phyloP scores from a whole-genome alignment of 2,888 invertebrate species.

The Tigriopus californicus region DNA sequence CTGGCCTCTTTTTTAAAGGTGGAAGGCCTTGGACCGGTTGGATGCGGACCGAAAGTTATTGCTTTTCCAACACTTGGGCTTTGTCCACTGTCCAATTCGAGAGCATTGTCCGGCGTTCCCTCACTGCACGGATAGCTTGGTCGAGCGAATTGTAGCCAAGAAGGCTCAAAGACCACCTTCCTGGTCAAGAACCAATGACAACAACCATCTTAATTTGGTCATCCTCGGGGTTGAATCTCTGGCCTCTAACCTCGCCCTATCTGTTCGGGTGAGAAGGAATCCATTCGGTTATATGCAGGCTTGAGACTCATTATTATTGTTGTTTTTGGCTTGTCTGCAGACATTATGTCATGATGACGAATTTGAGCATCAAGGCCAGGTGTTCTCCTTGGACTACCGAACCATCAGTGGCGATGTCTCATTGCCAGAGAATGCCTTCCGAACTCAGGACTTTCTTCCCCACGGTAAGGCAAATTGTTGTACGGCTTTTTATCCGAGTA shows the following conservation, averaged over 20 bases:
- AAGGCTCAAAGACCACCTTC: slow-evolving; percentile 35
- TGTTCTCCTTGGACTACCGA: slow-evolving; percentile 63
- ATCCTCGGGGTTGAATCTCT: slow-evolving; percentile 70
- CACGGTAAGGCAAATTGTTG: slow-evolving; percentile 45
- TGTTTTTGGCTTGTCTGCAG: neutral
- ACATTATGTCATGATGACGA: slow-evolving; percentile 60
- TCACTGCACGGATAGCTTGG: slow-evolving; percentile 57
- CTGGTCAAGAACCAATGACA: slow-evolving; percentile 44
- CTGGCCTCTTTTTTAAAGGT: slow-evolving; percentile 36
- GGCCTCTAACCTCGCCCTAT: slow-evolving; percentile 66
- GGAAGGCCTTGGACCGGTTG: slow-evolving; percentile 76
- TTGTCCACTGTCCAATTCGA: slow-evolving; percentile 80
- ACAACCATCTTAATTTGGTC: slow-evolving; percentile 59
- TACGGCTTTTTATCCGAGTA: too few relatives aligned
- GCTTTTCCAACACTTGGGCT: slow-evolving; percentile 83
- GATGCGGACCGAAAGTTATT: slow-evolving; percentile 87
- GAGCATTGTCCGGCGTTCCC: slow-evolving; percentile 83
- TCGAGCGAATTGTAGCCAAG: slow-evolving; percentile 47
- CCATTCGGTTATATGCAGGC: neutral
- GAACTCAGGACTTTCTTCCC: slow-evolving; percentile 66
- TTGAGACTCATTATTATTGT: neutral
- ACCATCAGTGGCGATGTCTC: slow-evolving; percentile 69
- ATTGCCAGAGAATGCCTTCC: slow-evolving; percentile 56
- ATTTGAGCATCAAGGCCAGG: slow-evolving; percentile 54
- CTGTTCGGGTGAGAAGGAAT: slow-evolving; percentile 41